These are phyloP conservation scores for Fregata magnificens DNA, from an alignment of 2,113 vertebrate species.

Conservation along the genomic window DNA sequence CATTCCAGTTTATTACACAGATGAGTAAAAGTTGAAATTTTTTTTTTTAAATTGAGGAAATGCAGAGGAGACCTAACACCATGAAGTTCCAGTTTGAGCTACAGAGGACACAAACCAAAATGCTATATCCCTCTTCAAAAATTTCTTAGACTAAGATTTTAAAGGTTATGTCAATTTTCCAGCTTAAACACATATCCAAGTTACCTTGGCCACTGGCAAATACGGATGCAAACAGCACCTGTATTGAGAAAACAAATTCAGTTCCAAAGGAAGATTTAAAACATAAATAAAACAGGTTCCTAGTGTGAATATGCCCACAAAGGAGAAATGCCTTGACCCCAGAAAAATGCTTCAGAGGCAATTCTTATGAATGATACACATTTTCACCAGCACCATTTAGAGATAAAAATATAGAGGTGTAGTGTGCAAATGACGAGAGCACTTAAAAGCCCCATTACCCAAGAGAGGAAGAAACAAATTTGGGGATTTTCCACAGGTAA, in stretches of 20 bases:
- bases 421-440: not conserved
- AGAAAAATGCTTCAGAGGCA: not conserved
- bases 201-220: not conserved
- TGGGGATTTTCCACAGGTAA: not conserved
- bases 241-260: not conserved
- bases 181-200: not conserved
- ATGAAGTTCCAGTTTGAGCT: not conserved
- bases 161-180: not conserved
- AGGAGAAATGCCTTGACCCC: not conserved
- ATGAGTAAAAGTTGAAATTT: not conserved
- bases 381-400: not conserved
- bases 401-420: not conserved
- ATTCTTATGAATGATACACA: not conserved
- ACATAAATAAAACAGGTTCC: not conserved
- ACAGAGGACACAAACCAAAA: not conserved
- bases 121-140: not conserved
- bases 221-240: not conserved
- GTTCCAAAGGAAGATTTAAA: not conserved
- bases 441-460: not conserved
- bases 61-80: not conserved
- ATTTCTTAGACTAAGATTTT: not conserved
- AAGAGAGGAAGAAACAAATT: not conserved
- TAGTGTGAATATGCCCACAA: not conserved
- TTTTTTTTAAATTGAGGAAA: not conserved
- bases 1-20: not conserved